Evolutionary conservation across 2,888 invertebrate species (phyloP).

Genomic region (Nephrotoma flavescens): DNA sequence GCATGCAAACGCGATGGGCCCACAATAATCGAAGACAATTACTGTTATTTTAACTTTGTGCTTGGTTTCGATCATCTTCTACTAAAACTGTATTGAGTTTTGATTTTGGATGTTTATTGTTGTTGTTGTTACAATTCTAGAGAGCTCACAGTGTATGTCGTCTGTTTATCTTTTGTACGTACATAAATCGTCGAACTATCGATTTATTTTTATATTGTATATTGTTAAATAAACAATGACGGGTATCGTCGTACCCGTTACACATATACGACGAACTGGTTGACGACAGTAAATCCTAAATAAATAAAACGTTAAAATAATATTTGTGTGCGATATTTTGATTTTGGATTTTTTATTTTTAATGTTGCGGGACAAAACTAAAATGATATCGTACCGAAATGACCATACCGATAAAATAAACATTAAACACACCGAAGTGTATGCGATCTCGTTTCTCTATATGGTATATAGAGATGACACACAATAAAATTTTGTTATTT

Average conservation of each 20-base stretch:
- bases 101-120: background rate
- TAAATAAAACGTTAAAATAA: background rate
- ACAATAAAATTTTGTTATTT: background rate
- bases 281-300: background rate
- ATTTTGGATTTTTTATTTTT: background rate
- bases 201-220: background rate
- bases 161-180: background rate
- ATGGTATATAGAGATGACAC: background rate
- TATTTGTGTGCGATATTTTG: background rate
- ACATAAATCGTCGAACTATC: background rate
- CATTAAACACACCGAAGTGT: background rate
- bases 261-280: background rate
- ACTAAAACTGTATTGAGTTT: background rate
- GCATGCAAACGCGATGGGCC: background rate
- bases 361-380: background rate
- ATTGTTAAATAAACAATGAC: background rate
- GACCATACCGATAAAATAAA: background rate
- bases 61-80: background rate
- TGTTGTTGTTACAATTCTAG: background rate
- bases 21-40: background rate
- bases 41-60: background rate
- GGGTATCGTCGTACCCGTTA: background rate
- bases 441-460: background rate
- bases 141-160: background rate
- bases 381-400: background rate